These are phyloP conservation scores for Tragulus kanchil DNA, from an alignment of 2,113 vertebrate genomes.

Conservation along the genomic window DNA sequence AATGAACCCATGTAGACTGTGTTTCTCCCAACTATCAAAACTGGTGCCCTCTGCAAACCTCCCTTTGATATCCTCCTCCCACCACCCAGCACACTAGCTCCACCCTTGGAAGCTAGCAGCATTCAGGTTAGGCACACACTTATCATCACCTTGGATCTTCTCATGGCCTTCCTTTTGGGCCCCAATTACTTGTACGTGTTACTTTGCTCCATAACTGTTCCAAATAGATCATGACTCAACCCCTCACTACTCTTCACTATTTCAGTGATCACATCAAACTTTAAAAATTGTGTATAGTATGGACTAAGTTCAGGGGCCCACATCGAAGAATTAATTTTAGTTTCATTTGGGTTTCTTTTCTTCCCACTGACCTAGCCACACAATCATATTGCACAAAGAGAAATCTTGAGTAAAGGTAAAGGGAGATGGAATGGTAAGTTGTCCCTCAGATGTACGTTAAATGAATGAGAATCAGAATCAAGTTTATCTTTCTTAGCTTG, in stretches of 20 bases:
- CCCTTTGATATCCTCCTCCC: neutral
- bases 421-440: neutral
- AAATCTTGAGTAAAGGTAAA: neutral
- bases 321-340: constrained; percentile 49
- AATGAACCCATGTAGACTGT: neutral
- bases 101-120: neutral
- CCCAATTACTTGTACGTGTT: neutral
- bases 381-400: constrained; percentile 29
- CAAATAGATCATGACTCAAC: neutral
- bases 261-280: neutral
- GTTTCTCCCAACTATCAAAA: neutral
- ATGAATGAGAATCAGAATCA: neutral
- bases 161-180: neutral
- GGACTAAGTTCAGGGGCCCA: neutral
- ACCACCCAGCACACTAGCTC: neutral
- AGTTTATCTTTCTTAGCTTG: neutral
- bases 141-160: neutral
- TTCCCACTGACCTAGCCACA: neutral
- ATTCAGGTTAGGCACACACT: neutral
- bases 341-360: constrained; percentile 46
- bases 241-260: neutral
- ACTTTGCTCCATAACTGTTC: neutral
- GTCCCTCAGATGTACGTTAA: neutral
- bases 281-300: neutral
- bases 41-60: neutral